Evolutionary conservation across 2,888 invertebrate genomes (phyloP).

Genomic region (Patella caerulea): DNA sequence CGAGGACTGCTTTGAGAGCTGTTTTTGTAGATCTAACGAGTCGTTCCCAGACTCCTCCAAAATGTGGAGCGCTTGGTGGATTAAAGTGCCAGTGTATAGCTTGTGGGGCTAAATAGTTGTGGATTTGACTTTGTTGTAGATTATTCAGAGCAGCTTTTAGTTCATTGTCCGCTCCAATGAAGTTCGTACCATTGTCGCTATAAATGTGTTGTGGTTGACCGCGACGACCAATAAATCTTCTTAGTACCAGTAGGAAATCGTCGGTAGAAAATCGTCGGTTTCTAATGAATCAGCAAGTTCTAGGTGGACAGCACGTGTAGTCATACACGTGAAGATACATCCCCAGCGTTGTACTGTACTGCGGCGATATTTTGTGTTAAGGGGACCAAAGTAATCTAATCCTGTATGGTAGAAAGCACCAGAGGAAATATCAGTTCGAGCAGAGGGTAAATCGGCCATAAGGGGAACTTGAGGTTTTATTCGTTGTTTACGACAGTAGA

Average conservation of each 20-base stretch:
- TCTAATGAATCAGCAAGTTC: conserved; percentile 20
- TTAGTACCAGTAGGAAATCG: conserved; percentile 17
- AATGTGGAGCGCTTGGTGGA: conserved; percentile 62
- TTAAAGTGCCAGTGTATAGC: conserved; percentile 64
- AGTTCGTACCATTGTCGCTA: conserved; percentile 40
- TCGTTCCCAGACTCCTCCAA: conserved; percentile 67
- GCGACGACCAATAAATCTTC: conserved; percentile 21
- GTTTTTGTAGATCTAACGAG: conserved; percentile 62
- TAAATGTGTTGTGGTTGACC: conserved; percentile 29
- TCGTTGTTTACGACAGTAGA: not conserved
- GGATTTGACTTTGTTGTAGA: conserved; percentile 22
- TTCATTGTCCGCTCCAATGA: conserved; percentile 36
- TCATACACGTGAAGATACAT: conserved; percentile 24
- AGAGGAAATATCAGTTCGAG: not conserved
- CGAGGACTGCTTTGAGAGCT: conserved; percentile 12
- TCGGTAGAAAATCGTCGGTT: too few species aligned
- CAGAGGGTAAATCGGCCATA: conserved; percentile 20
- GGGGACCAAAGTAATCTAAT: conserved; percentile 23
- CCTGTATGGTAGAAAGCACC: conserved; percentile 16
- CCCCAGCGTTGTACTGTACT: conserved; percentile 19
- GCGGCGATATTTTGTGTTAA: conserved; percentile 13
- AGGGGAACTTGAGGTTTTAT: not conserved
- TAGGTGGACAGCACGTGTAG: conserved; percentile 19
- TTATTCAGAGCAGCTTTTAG: conserved; percentile 21
- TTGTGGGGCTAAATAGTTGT: conserved; percentile 25